Percentiles rank a stretch among this genome's conserved stretches.
Conservation (phyloP, 2,113 vertebrate species). For the Pundamilia nyererei region DNA sequence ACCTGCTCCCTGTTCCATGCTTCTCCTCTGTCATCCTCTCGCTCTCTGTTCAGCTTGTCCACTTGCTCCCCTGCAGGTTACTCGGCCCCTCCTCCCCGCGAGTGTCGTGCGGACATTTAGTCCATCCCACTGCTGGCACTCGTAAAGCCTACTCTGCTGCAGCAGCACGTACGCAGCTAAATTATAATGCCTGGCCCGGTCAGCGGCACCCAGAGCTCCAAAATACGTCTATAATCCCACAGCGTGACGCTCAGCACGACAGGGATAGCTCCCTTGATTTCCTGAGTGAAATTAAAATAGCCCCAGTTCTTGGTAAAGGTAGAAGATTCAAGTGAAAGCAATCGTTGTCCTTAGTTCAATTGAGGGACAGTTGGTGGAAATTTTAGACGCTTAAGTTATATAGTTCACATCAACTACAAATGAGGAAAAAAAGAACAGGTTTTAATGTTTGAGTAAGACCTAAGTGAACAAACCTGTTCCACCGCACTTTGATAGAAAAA, state of each 20-base stretch:
- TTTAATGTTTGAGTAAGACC: not conserved
- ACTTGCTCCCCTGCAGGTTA: conserved; percentile 34
- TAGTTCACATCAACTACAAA: not conserved
- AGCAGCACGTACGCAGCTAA: conserved; percentile 76
- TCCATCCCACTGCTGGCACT: conserved; percentile 78
- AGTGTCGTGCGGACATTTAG: conserved; percentile 70
- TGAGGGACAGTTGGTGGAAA: not conserved
- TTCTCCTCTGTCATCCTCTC: conserved; percentile 23
- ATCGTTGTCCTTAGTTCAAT: not conserved
- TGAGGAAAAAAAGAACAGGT: not conserved
- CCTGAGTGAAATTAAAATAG: conserved; percentile 62
- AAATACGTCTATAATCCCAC: conserved; percentile 67
- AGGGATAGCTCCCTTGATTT: conserved; percentile 39
- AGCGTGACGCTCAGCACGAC: conserved; percentile 47
- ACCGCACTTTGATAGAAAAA: not conserved
- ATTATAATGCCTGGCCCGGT: conserved; percentile 66
- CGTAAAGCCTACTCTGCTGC: conserved; percentile 83
- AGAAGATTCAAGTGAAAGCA: conserved; percentile 24
- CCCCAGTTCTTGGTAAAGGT: conserved; percentile 55
- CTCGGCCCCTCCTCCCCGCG: conserved; percentile 28
- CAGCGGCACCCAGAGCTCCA: conserved; percentile 45
- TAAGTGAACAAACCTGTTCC: not conserved
- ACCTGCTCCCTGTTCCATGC: conserved; percentile 45
- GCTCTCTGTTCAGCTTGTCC: not conserved
- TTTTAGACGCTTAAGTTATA: not conserved